Base-by-base conservation (phyloP, 2,888 invertebrate genomes). In the Drosophila meridionalis region DNA sequence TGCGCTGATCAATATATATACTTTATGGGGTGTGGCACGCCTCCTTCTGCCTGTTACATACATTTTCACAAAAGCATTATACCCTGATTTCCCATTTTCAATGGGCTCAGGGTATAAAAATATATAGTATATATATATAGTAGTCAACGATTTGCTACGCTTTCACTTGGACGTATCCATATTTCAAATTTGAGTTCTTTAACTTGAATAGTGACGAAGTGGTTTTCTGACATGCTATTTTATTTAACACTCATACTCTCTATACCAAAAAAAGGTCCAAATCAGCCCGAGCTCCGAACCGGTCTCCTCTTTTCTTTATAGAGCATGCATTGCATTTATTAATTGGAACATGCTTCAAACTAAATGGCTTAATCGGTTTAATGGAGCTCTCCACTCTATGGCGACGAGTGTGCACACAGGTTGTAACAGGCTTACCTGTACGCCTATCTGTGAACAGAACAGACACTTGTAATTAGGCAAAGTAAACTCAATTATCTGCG, bases 401-500 rank as follows among this genome's bases (percentile, higher is more conserved):
- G 28, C 56, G 45, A 72, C 69, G 40, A 43, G 48, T 53, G 2
- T 9, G 14, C n/a, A 4, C 20, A 34, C 6, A 30, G 11, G 32
- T 14, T 20, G 9, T 32, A 50, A 50, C 50, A 34, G 50, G 50
- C 50, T 52, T 52, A 52, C 50, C 50, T 52, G 50, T 20, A 34
- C 34, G 34, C 43, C 61, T 64, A 76, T 59, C 62, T 53, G 52
- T 69, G 14, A 40, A 11, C 38, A n/a, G 52, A 50, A 73, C 72
- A 76, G 69, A 26, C 58, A 67, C 60, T 79, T 81, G 69, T 87
- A 85, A 89, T 85, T 87, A 85, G 85, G 76, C 76, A 85, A 83
- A 83, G 89, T 87, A 87, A 87, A 87, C 78, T 87, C 82, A 89
- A 87, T 87, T 87, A 89, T 89, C 83, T 71, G 72, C 73, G 78